Conservation (phyloP, 2,797 vertebrate species). For the Emys orbicularis region DNA sequence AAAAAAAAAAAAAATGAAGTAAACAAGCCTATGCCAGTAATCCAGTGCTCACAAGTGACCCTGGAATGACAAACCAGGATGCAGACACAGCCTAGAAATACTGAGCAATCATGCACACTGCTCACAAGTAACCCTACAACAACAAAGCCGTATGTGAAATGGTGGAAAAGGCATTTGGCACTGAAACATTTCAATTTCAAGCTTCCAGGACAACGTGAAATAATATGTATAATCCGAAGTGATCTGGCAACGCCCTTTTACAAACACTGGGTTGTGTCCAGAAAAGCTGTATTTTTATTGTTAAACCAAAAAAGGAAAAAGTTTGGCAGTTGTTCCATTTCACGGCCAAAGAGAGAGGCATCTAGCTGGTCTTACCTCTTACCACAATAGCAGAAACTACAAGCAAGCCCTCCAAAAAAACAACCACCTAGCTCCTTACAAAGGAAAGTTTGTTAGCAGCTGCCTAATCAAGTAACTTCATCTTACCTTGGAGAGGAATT, state of each 20-base stretch:
- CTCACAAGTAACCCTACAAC: rapidly evolving
- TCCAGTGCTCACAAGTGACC: neutral
- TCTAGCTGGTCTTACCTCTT: rapidly evolving
- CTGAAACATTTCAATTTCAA: rapidly evolving
- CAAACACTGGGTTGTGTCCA: rapidly evolving
- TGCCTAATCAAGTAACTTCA: neutral
- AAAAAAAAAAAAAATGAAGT: neutral
- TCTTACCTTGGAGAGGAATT: constrained; percentile 72
- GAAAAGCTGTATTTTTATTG: neutral
- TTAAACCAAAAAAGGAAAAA: neutral
- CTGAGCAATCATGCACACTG: rapidly evolving
- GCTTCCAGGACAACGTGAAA: neutral
- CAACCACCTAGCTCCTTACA: rapidly evolving
- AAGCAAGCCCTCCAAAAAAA: neutral
- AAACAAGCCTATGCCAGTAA: rapidly evolving
- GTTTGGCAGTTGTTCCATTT: neutral
- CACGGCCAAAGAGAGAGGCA: neutral
- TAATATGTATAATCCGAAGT: too few species aligned
- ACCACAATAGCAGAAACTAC: rapidly evolving
- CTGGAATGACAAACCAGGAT: rapidly evolving
- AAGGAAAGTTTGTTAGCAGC: neutral
- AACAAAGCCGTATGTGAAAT: rapidly evolving
- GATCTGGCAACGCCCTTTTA: neutral
- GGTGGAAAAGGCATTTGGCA: neutral
- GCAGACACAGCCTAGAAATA: rapidly evolving